Evolutionary conservation across 2,797 vertebrate genomes (phyloP).

Genomic region (Platyrinchus mystaceus): DNA sequence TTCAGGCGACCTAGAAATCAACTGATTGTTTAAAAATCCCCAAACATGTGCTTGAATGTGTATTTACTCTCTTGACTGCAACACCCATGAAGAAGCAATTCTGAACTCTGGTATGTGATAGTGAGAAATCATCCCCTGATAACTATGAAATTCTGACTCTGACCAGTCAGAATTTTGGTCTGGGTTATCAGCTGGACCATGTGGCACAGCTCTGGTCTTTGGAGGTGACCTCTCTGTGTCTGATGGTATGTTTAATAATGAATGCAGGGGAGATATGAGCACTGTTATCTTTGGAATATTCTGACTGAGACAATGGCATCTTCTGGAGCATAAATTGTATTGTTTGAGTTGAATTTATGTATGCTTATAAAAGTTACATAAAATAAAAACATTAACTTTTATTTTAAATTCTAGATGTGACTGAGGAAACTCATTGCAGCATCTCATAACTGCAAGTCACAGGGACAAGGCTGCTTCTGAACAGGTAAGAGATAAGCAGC

Average conservation of each 20-base stretch:
- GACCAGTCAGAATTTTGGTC: not conserved
- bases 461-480: not conserved
- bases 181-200: not conserved
- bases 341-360: not conserved
- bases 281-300: not conserved
- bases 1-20: not conserved
- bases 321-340: not conserved
- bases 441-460: not conserved
- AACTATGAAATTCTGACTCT: not conserved
- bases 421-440: not conserved
- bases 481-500: constrained; percentile 3
- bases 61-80: not conserved
- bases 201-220: not conserved
- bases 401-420: constrained; percentile 30
- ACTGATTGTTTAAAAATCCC: not conserved
- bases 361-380: constrained; percentile 2
- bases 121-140: not conserved
- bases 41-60: not conserved
- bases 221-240: not conserved
- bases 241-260: constrained; percentile 1
- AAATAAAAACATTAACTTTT: not conserved
- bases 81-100: not conserved
- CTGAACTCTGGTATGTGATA: not conserved
- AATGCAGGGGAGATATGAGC: not conserved
- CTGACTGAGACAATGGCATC: not conserved